Conservation (phyloP, 2,113 vertebrate species). For the Balaenoptera acutorostrata region DNA sequence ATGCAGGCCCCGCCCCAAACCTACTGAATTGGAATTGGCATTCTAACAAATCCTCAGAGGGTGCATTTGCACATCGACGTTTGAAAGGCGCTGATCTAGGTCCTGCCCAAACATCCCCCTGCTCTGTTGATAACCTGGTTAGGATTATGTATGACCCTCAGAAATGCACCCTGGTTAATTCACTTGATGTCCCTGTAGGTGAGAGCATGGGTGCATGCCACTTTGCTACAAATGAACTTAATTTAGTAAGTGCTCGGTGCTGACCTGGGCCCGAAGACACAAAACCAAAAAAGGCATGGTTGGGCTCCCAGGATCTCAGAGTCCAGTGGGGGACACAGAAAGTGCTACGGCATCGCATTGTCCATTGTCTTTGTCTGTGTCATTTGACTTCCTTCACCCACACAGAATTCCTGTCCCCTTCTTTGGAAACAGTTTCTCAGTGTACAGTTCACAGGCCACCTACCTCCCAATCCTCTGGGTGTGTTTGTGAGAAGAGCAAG, state of each 20-base stretch:
- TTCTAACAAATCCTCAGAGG: neutral
- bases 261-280: neutral
- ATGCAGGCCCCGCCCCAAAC: neutral
- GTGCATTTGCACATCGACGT: neutral
- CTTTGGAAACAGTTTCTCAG: neutral
- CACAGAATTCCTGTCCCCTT: neutral
- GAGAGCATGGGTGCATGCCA: neutral
- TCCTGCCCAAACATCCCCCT: neutral
- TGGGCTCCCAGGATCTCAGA: neutral
- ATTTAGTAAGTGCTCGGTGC: neutral
- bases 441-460: neutral
- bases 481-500: neutral
- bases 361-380: neutral
- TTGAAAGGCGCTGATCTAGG: neutral
- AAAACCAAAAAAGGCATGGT: neutral
- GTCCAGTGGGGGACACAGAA: neutral
- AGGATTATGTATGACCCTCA: neutral
- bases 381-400: neutral
- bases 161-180: neutral
- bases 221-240: neutral
- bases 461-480: neutral
- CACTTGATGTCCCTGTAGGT: neutral
- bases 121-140: neutral
- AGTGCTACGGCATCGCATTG: fast-evolving
- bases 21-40: neutral